A percentile compares a stretch with the other conserved stretches of the same genome.
Conservation (phyloP, 2,797 vertebrate genomes). For the Naso thynnoides region DNA sequence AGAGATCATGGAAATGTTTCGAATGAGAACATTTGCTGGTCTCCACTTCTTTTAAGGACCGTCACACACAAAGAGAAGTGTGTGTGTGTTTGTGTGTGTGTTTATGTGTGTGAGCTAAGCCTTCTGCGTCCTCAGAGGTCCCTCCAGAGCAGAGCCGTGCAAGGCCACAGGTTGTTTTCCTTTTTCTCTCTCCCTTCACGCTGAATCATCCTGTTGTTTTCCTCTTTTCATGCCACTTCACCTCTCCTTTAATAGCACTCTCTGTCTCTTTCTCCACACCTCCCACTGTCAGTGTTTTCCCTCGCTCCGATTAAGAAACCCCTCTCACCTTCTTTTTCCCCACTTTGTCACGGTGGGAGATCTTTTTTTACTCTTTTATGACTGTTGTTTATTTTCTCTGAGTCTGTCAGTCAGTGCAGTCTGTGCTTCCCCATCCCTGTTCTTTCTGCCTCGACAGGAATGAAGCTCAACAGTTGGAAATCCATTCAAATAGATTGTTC, state of each 20-base stretch:
- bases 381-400: conserved; percentile 35
- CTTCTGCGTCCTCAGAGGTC: conserved; percentile 52
- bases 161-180: conserved; percentile 81
- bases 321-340: conserved; percentile 52
- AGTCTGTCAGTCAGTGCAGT: conserved; percentile 49
- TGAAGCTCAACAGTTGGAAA: conserved; percentile 27
- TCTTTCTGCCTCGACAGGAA: conserved; percentile 17
- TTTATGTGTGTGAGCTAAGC: conserved; percentile 21
- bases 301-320: conserved; percentile 68
- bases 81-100: conserved; percentile 25
- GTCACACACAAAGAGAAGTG: not conserved
- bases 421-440: conserved; percentile 41
- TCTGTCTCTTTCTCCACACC: conserved; percentile 75
- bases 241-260: conserved; percentile 65
- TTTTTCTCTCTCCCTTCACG: conserved; percentile 66
- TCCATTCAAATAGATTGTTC: conserved; percentile 43
- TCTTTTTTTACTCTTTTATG: conserved; percentile 60
- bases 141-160: conserved; percentile 55
- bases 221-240: conserved; percentile 68
- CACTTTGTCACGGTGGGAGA: conserved; percentile 66
- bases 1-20: conserved; percentile 53
- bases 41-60: conserved; percentile 28
- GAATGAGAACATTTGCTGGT: conserved; percentile 54
- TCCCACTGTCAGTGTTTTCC: conserved; percentile 62
- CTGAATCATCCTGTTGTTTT: conserved; percentile 78